A percentile compares a stretch with the other conserved stretches of the same genome.
Evolutionary conservation across 2,113 vertebrate genomes (phyloP).

Genomic region (Gambusia affinis): DNA sequence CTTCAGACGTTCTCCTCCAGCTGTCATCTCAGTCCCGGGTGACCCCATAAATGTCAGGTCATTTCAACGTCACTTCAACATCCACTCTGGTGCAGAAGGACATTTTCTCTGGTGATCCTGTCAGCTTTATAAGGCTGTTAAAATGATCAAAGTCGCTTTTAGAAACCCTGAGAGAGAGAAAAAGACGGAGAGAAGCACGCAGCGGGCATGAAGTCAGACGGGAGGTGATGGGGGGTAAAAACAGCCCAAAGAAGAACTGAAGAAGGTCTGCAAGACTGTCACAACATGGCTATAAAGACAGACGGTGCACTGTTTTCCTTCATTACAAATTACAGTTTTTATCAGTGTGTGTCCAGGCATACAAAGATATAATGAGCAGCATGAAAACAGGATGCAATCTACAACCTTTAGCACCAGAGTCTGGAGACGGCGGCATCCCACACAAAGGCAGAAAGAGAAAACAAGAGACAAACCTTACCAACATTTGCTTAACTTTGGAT

Average conservation of each 20-base stretch:
- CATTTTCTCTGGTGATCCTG: conserved; percentile 63
- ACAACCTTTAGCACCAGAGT: conserved; percentile 5
- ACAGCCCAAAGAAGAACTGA: conserved; percentile 18
- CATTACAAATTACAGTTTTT: conserved; percentile 49
- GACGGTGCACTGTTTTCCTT: conserved; percentile 3
- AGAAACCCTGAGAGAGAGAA: conserved; percentile 46
- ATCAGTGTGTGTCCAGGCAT: conserved; percentile 34
- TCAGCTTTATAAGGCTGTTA: conserved; percentile 70
- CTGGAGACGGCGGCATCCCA: not conserved
- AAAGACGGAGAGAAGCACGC: conserved; percentile 2
- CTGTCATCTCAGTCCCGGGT: conserved; percentile 48
- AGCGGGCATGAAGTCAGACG: conserved; percentile 24
- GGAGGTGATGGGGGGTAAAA: conserved; percentile 23
- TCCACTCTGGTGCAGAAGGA: conserved; percentile 54
- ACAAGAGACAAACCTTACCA: not conserved
- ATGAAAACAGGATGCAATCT: conserved; percentile 52
- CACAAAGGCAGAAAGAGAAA: not conserved
- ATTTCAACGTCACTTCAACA: conserved; percentile 63
- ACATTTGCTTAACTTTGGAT: not conserved
- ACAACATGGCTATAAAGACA: conserved; percentile 15
- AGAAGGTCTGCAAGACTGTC: conserved; percentile 25
- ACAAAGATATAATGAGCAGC: conserved; percentile 30
- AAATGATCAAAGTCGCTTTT: conserved; percentile 72
- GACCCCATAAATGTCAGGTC: conserved; percentile 73
- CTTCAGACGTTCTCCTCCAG: conserved; percentile 21